These are phyloP conservation scores for Phrynocephalus guinanensis DNA, from an alignment of 2,797 vertebrate species.

Conservation along the genomic window DNA sequence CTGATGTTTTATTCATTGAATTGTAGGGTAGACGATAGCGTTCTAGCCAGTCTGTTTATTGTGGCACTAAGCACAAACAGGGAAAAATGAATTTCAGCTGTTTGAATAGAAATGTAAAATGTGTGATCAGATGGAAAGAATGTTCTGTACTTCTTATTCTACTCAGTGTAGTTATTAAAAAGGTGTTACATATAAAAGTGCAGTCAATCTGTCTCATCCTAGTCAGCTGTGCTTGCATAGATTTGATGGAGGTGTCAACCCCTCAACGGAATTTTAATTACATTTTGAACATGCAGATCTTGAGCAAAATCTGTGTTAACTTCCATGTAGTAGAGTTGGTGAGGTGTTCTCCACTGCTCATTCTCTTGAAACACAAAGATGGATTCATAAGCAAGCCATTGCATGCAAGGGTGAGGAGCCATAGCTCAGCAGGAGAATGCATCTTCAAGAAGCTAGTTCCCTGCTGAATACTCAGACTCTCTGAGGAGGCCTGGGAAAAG, in stretches of 20 bases:
- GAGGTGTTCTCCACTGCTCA: neutral
- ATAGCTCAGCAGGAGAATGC: neutral
- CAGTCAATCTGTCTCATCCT: constrained; percentile 40
- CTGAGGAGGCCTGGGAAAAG: neutral
- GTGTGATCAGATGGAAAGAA: constrained; percentile 73
- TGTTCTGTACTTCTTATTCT: constrained; percentile 55
- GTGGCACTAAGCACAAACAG: constrained; percentile 69
- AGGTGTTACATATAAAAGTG: constrained; percentile 14
- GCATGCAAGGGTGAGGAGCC: neutral
- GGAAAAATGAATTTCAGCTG: constrained; percentile 75
- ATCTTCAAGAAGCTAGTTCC: neutral
- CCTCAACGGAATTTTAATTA: constrained; percentile 15
- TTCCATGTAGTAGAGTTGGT: neutral
- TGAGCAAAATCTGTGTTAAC: neutral
- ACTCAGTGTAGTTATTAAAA: constrained; percentile 53
- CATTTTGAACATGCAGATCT: neutral
- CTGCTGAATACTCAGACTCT: neutral
- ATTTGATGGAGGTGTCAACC: constrained; percentile 18
- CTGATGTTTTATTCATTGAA: constrained; percentile 73
- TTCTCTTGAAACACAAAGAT: neutral
- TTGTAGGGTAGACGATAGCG: constrained; percentile 65
- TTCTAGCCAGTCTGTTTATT: constrained; percentile 70
- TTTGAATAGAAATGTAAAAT: constrained; percentile 70
- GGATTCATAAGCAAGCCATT: neutral
- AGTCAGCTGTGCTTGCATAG: neutral